A percentile compares a stretch with the other conserved stretches of the same genome.
phyloP scores from a whole-genome alignment of 2,888 invertebrate species.

The Heliconius charithonia region DNA sequence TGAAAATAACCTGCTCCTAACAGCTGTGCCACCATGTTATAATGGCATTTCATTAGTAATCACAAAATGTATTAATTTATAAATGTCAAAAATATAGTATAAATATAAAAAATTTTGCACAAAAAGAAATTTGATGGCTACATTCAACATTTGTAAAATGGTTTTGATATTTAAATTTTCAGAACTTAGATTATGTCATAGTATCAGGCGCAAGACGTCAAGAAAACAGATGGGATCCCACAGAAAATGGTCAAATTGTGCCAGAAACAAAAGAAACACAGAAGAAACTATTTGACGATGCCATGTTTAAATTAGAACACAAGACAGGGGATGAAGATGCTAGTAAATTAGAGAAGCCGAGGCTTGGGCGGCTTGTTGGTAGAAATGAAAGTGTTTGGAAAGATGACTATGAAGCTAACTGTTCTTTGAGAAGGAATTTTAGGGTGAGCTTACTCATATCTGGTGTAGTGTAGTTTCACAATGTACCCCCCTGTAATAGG shows the following conservation, averaged over 20 bases:
- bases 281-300: constrained; percentile 95
- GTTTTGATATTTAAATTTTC: constrained; percentile 55
- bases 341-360: constrained; percentile 88
- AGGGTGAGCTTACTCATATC: constrained; percentile 84
- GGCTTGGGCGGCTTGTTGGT: constrained; percentile 89
- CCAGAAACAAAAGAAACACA: constrained; percentile 96
- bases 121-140: too few relatives aligned
- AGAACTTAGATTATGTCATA: constrained; percentile 98
- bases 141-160: not conserved
- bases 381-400: constrained; percentile 92
- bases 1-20: too few relatives aligned
- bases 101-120: too few relatives aligned
- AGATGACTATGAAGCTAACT: constrained; percentile 97
- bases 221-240: constrained; percentile 99
- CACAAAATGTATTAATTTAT: too few relatives aligned
- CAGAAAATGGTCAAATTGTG: constrained; percentile 96
- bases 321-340: constrained; percentile 90
- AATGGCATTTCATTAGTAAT: too few relatives aligned
- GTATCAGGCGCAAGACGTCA: constrained; percentile 97
- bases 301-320: constrained; percentile 99
- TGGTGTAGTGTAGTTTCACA: not conserved
- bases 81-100: too few relatives aligned
- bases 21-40: too few relatives aligned
- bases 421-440: constrained; percentile 91
- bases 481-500: not conserved